Conservation (phyloP, 2,113 vertebrate species). For the Gracilinanus agilis region DNA sequence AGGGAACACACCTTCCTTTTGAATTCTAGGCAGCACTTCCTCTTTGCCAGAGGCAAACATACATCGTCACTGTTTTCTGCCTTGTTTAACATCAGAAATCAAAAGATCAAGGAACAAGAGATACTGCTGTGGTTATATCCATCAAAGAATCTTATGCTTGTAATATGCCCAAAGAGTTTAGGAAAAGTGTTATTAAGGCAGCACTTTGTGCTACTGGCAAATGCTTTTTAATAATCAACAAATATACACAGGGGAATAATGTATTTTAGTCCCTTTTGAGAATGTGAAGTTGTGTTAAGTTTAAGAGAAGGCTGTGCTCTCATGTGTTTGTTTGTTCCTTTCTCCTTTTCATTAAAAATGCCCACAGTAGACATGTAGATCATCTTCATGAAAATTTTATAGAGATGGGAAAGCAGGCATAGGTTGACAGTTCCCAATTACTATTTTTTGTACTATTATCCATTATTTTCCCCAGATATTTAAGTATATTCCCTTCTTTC, state of each 20-base stretch:
- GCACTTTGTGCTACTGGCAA: background rate
- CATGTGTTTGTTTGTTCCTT: background rate
- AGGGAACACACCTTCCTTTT: background rate
- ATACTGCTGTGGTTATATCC: background rate
- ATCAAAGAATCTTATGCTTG: background rate
- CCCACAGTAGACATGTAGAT: too few relatives aligned
- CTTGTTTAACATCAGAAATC: background rate
- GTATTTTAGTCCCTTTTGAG: background rate
- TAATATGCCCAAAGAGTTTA: background rate
- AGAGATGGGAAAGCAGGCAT: background rate
- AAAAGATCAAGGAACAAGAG: background rate
- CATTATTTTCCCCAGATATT: background rate
- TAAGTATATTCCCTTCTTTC: background rate
- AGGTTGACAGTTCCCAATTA: background rate
- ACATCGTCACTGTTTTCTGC: background rate
- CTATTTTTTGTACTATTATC: background rate
- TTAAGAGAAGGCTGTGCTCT: background rate
- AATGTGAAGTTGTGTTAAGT: background rate
- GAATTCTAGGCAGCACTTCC: background rate
- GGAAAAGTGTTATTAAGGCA: background rate
- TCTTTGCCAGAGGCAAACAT: background rate
- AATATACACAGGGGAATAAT: background rate
- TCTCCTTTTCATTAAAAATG: background rate
- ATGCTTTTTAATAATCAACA: background rate
- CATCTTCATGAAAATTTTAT: too few relatives aligned